A percentile compares a stretch with the other conserved stretches of the same genome.
These are phyloP conservation scores for Alligator mississippiensis DNA, from an alignment of 2,113 vertebrate species.

Conservation along the genomic window DNA sequence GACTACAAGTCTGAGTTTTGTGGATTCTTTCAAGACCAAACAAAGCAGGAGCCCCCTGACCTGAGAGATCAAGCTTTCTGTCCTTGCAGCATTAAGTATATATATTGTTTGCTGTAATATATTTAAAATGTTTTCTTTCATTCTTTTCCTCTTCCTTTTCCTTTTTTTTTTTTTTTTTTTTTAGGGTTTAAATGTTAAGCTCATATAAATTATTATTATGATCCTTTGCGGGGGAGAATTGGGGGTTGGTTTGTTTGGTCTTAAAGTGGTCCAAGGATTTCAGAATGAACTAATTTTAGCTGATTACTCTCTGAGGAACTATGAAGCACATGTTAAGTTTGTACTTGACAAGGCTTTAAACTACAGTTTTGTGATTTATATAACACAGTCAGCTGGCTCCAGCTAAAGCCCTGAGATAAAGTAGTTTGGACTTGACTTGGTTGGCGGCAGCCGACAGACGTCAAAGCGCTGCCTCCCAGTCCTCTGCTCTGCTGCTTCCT, in stretches of 20 bases:
- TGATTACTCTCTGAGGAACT: conserved; percentile 30
- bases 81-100: conserved; percentile 59
- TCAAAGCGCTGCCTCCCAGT: background rate
- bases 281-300: conserved; percentile 71
- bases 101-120: conserved; percentile 75
- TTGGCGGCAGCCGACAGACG: conserved; percentile 19
- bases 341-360: conserved; percentile 28
- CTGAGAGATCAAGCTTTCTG: conserved; percentile 30
- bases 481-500: background rate
- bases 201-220: conserved; percentile 78
- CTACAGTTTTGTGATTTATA: background rate
- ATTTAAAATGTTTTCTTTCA: conserved; percentile 66
- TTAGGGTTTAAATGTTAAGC: conserved; percentile 52
- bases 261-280: conserved; percentile 72
- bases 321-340: conserved; percentile 19
- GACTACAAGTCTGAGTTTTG: conserved; percentile 67
- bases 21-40: conserved; percentile 74
- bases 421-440: background rate
- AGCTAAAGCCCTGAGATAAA: background rate
- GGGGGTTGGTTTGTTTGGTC: conserved; percentile 61
- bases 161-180: too few species aligned
- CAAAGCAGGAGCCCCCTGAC: conserved; percentile 39
- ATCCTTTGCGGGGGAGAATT: conserved; percentile 3
- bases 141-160: too few species aligned
- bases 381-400: conserved; percentile 22